Base-by-base conservation (phyloP, 1,140 invertebrate species). In the Venturia canescens region DNA sequence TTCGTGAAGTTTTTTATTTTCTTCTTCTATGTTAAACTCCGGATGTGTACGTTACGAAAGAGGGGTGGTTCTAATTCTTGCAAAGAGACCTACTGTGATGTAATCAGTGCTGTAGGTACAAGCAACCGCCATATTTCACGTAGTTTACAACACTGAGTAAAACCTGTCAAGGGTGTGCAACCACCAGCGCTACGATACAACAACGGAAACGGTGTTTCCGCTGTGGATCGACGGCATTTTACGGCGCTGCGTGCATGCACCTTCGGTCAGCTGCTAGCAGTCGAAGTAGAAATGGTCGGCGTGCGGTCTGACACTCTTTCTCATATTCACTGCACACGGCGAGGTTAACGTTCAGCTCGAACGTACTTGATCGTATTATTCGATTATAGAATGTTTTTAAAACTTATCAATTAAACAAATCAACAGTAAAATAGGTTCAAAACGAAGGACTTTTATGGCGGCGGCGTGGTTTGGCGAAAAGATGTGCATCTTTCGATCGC, bases 51-150 rank as follows among this genome's bases (percentile, higher is more conserved):
- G 71, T 53, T 53, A 53, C 38, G 48, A 87, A 87, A 72, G 84
- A 57, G 82, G 81, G 84, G n/a, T 84, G 83, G 84, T 82, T 82
- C 80, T 74, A 44, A 44, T 74, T 74, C 83, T 87, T 86, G 83
- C 84, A 78, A 83, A 87, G 76, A 82, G 72, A 74, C 34, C 74
- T 53, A 79, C 15, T 50, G 74, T 83, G 86, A 89, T 86, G 84
- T 83, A 84, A 88, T 89, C 87, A 74, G 82, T 71, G 72, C 11
- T 21, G 69, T 72, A 44, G 38, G 38, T 44, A 80, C 69, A 63
- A 75, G 79, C 69, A 75, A 82, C 71, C 44, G 81, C 81, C 80
- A 83, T 87, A 88, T 89, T 87, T 88, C 84, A 87, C 82, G 83
- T 83, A 79, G 85, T 88, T 88, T 86, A 87, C 84, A 87, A 86